Evolutionary conservation across 2,797 vertebrate genomes (phyloP), one percentile per base, ranked within the genome.

Genomic region (Pseudocheirus occidentalis): DNA sequence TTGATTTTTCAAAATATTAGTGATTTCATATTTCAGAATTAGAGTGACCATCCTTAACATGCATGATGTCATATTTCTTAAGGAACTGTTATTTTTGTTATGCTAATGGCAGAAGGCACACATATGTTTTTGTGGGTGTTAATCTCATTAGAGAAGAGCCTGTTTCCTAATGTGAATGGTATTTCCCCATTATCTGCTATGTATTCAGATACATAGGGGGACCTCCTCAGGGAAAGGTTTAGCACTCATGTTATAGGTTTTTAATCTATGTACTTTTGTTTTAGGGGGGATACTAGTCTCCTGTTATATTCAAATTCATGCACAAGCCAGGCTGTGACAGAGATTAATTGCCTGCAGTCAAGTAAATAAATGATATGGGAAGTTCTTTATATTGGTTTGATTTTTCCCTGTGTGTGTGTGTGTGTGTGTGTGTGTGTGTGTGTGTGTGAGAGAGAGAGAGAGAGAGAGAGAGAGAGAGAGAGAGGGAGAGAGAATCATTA

Each of bases 1-100:
- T 96, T 97, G 93, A 66, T 95, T 96, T 54, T 96, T 94, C 91
- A 92, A 93, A 90, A 58, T 91, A 91, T 93, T 31, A 92, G 89
- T 91, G 94, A 94, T 81, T 96, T 95, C 31, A 73, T 90, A 90
- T 96, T 94, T 93, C 34, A 91, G 93, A 94, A 90, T 90, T 55
- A 62, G 95, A 93, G 92, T 50, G 10, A 57, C n/a, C 57, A n/a
- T 91, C 56, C 92, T 81, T 31, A 62, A 21, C 1, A 53, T 50
- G 12, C 13, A 34, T 6, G 34, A 58, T 90, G 52, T 28, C 57
- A 93, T n/a, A 92, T 34, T 94, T 96, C 58, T 94, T 55, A 66
- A 96, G 81, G 92, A 90, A 73, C 91, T 95, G 73, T 97, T 57
- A 94, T 93, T 66, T 92, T 95, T 58, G 66, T 87, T 92, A 40